Evolutionary conservation across 2,888 invertebrate genomes (phyloP), one percentile per base, ranked within the genome.

Genomic region (Nomada flava): DNA sequence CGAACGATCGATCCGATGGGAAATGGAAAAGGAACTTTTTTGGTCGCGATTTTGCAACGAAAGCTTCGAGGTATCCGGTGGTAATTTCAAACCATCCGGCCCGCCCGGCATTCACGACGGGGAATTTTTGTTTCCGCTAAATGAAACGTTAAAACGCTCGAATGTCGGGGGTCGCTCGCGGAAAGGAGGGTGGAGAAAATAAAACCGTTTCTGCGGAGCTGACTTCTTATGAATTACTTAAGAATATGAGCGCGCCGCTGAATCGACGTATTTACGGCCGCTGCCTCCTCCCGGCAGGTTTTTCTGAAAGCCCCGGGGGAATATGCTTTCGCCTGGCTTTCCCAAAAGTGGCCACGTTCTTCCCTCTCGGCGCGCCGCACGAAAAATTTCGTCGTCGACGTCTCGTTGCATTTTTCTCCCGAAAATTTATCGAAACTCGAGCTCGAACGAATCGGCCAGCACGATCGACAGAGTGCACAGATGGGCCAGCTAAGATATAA

Each of bases 251-350:
- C 80, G 71, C 74, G 74, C 77, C 60, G 73, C 68, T 80, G 84
- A 65, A 87, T 85, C 87, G 75, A 65, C 87, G 73, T 87, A 85
- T 85, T 85, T 85, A 85, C 87, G 79, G 84, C 57, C 44, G 53
- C 59, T 53, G 63, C 69, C 59, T 67, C 53, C 70, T 68, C 72
- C 67, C 76, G 60, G 72, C 77, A n/a, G 68, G 42, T 73, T 68
- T 73, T 72, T 80, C 80, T 80, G 73, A 80, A 80, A 80, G 80
- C 82, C 82, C n/a, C 36, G 57, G 47, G 52, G 71, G 71, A 63
- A 71, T 50, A 59, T 59, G 69, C 80, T 55, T 70, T 79, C 72
- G 72, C 71, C 50, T 13, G 20, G 63, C 71, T 64, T 29, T 53
- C 59, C 67, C 71, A 47, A 81, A 81, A 73, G 63, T 72, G 73